Evolutionary conservation across 2,797 vertebrate genomes (phyloP), one percentile per base, ranked within the genome.

Genomic region (Sitta carolinensis): DNA sequence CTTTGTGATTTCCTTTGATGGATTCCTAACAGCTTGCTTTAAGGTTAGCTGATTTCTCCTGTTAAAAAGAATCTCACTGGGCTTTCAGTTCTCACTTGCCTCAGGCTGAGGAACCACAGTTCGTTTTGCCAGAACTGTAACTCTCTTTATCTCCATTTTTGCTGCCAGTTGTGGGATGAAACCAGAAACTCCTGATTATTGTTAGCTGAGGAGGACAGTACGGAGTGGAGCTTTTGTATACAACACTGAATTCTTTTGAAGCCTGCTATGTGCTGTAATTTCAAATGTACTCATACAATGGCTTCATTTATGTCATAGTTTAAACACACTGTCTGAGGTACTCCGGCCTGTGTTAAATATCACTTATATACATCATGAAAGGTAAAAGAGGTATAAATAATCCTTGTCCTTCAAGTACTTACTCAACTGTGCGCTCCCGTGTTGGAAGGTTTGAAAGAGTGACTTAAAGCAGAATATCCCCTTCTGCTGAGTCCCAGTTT

Each of bases 291-390:
- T 62, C 7, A 0, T n/a, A 92, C 83, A 90, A 48, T 84, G 73
- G 43, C 51, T 93, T 87, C 40, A 78, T 84, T 95, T 95, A 84
- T 78, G 89, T 64, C 62, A 19, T 5, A 47, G 51, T 78, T 94
- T 58, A 84, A 81, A 72, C 27, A 57, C 45, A 13, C 74, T 64
- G 54, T 93, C 77, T 84, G 63, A 52, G 86, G 66, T 50, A 72
- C n/a, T 58, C 57, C 36, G 34, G 23, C 34, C 57, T 58, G 36
- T 26, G 57, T 36, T 26, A 36, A 58, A 25, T 58, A 58, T 58
- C 34, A 58, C 15, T 36, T 58, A 58, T 26, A 26, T 58, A 58
- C n/a, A 36, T 26, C 34, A 36, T 58, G 23, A 36, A 58, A 58
- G 57, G 36, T 36, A 36, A 58, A 58, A 58, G 10, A 10, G 26